Base-by-base conservation (phyloP, 2,113 vertebrate species). In the Perca fluviatilis region DNA sequence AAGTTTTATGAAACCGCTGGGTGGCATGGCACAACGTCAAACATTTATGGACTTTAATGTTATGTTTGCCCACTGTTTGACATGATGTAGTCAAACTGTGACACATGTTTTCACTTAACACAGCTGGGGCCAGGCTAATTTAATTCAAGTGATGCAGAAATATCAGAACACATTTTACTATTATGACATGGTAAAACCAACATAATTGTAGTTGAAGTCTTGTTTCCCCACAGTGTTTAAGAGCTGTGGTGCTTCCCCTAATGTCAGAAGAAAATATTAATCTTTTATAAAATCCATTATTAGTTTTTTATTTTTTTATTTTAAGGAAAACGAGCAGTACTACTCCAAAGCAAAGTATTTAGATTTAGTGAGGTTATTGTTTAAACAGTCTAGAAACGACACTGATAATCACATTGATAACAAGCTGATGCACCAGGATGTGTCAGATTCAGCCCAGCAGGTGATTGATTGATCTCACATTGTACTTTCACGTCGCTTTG, bases 41-140 rank as follows among this genome's bases (percentile, higher is more conserved):
- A 71, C 15, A 23, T n/a, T 21, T 54, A 33, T 74, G 16, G 74
- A 57, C 56, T 63, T 76, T 73, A 14, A 82, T 58, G 62, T 63
- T 36, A n/a, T 73, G 46, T 71, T 66, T 72, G 47, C n/a, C 13
- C 47, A 49, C 64, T 9, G 27, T 71, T 78, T 63, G 36, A 78
- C 66, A 43, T n/a, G 21, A 62, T 51, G 30, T 33, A 65, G 46
- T 33, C 46, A 58, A 77, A 77, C 23, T 64, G 6, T 58, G 43
- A 71, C 63, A 51, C 25, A 40, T 3, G 13, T 58, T 68, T 77
- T 7, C 18, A 65, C 5, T 65, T 16, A 69, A 62, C 61, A 49
- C 69, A 7, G 74, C 33, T n/a, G 43, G 18, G 2, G n/a, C 56
- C 5, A 21, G 4, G 36, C 21, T n/a, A 7, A 49, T 70, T 64